Conservation (phyloP, 2,888 invertebrate genomes). For the Aphidoletes aphidimyza region DNA sequence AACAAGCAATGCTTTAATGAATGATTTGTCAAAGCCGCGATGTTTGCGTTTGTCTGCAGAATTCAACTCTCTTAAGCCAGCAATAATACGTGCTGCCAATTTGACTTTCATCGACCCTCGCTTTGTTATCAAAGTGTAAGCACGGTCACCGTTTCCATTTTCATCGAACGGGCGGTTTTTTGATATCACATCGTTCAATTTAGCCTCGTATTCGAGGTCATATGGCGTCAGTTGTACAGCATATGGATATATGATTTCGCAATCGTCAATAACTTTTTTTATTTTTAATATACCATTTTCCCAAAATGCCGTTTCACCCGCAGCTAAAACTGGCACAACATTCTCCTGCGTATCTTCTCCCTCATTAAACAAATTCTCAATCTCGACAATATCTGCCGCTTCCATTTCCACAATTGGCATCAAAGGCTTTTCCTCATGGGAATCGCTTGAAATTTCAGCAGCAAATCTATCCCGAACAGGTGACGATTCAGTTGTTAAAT, state of each 20-base stretch:
- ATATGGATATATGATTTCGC: not conserved
- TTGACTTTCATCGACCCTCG: not conserved
- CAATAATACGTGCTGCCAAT: not conserved
- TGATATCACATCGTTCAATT: not conserved
- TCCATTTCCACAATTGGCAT: not conserved
- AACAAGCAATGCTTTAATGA: not conserved
- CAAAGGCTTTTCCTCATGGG: not conserved
- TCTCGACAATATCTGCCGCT: not conserved
- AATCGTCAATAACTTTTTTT: not conserved
- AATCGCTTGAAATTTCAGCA: no score
- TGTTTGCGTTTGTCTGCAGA: not conserved
- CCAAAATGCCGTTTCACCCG: not conserved
- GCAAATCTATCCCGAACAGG: no score
- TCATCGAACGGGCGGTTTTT: not conserved
- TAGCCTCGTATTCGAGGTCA: not conserved
- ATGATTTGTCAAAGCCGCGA: not conserved
- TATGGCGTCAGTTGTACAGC: not conserved
- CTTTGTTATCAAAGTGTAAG: not conserved
- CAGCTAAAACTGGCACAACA: not conserved
- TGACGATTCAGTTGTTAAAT: no score
- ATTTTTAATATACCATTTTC: not conserved
- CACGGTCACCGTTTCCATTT: not conserved
- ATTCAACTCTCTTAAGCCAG: not conserved
- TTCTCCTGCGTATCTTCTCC: not conserved
- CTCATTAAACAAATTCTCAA: not conserved